Conservation (phyloP, 2,797 vertebrate species). For the Schizopygopsis malacanthus region DNA sequence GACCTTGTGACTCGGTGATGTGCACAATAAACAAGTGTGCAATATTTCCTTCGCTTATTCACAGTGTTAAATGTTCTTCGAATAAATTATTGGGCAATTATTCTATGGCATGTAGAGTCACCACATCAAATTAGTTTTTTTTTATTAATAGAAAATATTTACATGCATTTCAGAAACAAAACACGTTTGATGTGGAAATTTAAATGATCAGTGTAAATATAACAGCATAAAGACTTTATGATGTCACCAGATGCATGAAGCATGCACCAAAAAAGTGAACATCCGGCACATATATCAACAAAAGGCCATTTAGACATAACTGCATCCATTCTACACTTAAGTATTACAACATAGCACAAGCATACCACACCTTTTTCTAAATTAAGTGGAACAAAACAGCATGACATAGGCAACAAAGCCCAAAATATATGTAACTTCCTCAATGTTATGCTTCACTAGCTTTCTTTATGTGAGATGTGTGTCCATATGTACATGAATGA, state of each 20-base stretch:
- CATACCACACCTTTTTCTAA: constrained; percentile 36
- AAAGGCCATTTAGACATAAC: constrained; percentile 19
- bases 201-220: neutral
- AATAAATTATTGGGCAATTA: neutral
- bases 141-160: neutral
- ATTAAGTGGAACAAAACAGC: constrained; percentile 62
- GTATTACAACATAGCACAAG: constrained; percentile 40
- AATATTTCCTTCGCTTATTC: constrained; percentile 1
- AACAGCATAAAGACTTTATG: neutral
- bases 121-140: neutral
- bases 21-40: constrained; percentile 15
- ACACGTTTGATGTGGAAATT: neutral
- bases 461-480: constrained; percentile 81
- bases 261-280: constrained; percentile 10
- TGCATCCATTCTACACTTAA: constrained; percentile 42
- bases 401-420: constrained; percentile 73
- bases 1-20: constrained; percentile 31
- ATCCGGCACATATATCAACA: constrained; percentile 9
- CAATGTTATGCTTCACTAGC: constrained; percentile 84
- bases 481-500: constrained; percentile 82
- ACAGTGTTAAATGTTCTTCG: neutral
- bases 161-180: neutral
- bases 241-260: neutral
- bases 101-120: neutral
- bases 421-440: constrained; percentile 82